These are phyloP conservation scores for Mesoclemmys tuberculata DNA, from an alignment of 2,113 vertebrate species.

Conservation along the genomic window DNA sequence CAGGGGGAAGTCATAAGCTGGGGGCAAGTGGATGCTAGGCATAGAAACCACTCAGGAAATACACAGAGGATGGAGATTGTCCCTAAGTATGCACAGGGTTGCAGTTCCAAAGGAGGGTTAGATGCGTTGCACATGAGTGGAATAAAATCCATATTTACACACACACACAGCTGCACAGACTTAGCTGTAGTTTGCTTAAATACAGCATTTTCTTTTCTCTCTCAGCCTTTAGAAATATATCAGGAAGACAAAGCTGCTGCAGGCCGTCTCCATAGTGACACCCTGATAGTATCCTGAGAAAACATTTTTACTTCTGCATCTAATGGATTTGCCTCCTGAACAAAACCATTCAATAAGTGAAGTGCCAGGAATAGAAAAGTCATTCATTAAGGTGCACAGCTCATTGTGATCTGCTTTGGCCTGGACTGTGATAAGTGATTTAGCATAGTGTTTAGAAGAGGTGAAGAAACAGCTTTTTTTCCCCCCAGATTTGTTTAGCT, in stretches of 20 bases:
- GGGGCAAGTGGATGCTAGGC: not conserved
- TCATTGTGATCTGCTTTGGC: slow-evolving; percentile 36
- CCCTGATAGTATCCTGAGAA: slow-evolving; percentile 43
- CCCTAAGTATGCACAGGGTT: not conserved
- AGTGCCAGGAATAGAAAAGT: slow-evolving; percentile 46
- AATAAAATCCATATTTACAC: not conserved
- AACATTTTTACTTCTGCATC: slow-evolving; percentile 61
- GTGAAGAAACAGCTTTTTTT: not conserved
- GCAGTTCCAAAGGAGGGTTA: not conserved
- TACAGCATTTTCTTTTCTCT: not conserved
- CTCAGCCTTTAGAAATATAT: not conserved
- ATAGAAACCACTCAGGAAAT: not conserved
- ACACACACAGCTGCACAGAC: not conserved
- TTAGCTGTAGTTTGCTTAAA: not conserved
- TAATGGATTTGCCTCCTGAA: slow-evolving; percentile 62
- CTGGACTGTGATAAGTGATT: slow-evolving; percentile 41
- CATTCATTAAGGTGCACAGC: slow-evolving; percentile 29
- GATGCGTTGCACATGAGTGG: not conserved
- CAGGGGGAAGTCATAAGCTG: not conserved
- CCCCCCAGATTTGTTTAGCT: slow-evolving; percentile 14
- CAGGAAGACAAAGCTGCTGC: slow-evolving; percentile 40
- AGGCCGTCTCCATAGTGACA: slow-evolving; percentile 61
- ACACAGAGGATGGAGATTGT: not conserved
- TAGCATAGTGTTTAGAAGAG: slow-evolving; percentile 34
- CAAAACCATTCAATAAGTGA: slow-evolving; percentile 61